These are phyloP conservation scores for Malacoctenus gilli DNA, from an alignment of 2,797 vertebrate genomes.

Conservation along the genomic window DNA sequence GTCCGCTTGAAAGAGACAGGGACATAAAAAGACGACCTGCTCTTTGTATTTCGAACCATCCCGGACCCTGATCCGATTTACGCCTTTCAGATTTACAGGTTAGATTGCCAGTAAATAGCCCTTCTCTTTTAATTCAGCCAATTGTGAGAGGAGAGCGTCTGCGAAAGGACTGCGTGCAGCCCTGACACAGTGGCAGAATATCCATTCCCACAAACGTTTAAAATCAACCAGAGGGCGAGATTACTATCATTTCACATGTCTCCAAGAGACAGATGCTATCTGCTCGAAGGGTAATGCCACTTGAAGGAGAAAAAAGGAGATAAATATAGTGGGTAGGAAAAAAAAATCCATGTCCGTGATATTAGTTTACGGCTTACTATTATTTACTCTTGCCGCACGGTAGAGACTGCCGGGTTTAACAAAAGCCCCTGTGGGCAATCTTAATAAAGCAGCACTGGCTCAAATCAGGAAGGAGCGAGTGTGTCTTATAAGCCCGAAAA, in stretches of 20 bases:
- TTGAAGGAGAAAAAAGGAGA: slow-evolving; percentile 25
- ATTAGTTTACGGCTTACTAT: slow-evolving; percentile 31
- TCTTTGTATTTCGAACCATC: slow-evolving; percentile 26
- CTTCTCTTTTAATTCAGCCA: slow-evolving; percentile 56
- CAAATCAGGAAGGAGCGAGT: no score
- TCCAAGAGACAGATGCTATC: slow-evolving; percentile 57
- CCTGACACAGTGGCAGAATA: slow-evolving; percentile 50
- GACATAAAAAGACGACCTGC: neutral
- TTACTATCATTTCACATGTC: slow-evolving; percentile 53
- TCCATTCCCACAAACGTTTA: slow-evolving; percentile 48
- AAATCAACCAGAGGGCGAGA: slow-evolving; percentile 47
- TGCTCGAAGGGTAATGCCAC: slow-evolving; percentile 22
- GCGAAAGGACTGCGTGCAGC: slow-evolving; percentile 31
- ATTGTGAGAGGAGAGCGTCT: slow-evolving; percentile 51
- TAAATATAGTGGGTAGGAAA: slow-evolving; percentile 3
- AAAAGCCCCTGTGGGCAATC: no score
- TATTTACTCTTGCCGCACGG: neutral
- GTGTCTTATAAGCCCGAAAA: no score
- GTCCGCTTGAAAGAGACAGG: slow-evolving; percentile 33
- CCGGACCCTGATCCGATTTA: slow-evolving; percentile 46
- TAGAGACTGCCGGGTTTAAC: no score
- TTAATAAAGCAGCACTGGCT: no score
- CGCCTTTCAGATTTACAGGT: slow-evolving; percentile 39
- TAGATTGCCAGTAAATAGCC: slow-evolving; percentile 62
- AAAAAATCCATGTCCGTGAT: slow-evolving; percentile 1